These are phyloP conservation scores for Panagrolaimus sp. DNA, from an alignment of 1,140 invertebrate species.

Conservation along the genomic window DNA sequence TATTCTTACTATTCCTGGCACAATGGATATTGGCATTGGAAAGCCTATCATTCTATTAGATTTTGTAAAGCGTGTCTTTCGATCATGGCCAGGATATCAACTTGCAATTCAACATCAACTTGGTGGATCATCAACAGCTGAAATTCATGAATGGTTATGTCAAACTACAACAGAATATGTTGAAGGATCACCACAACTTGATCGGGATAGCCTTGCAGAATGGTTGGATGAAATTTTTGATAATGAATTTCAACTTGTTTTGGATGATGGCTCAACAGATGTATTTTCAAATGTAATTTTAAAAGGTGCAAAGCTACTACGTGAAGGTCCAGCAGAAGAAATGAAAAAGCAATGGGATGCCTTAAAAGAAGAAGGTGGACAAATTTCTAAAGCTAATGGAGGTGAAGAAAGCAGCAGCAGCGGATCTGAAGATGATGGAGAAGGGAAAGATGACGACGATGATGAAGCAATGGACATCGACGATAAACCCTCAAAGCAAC, in stretches of 20 bases:
- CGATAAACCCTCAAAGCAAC: conserved; percentile 17
- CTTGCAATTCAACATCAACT: background rate
- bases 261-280: conserved; percentile 31
- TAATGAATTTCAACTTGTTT: conserved; percentile 30
- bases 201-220: conserved; percentile 5
- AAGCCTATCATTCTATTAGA: background rate
- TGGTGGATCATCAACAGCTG: background rate
- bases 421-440: conserved; percentile 18
- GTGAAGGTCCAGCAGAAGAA: background rate
- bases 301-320: background rate
- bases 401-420: background rate
- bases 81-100: background rate
- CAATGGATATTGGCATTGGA: conserved; percentile 9
- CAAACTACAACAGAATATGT: too few relatives aligned
- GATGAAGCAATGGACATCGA: conserved; percentile 18
- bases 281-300: conserved; percentile 16
- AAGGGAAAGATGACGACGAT: conserved; percentile 23
- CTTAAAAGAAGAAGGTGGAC: background rate
- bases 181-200: background rate
- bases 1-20: background rate
- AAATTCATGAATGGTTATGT: background rate
- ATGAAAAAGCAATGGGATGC: background rate
- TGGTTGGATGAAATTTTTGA: conserved; percentile 32
- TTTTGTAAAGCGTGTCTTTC: background rate
- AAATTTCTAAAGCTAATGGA: background rate